phyloP scores from a whole-genome alignment of 2,888 invertebrate genomes.

The Sycophila texana region DNA sequence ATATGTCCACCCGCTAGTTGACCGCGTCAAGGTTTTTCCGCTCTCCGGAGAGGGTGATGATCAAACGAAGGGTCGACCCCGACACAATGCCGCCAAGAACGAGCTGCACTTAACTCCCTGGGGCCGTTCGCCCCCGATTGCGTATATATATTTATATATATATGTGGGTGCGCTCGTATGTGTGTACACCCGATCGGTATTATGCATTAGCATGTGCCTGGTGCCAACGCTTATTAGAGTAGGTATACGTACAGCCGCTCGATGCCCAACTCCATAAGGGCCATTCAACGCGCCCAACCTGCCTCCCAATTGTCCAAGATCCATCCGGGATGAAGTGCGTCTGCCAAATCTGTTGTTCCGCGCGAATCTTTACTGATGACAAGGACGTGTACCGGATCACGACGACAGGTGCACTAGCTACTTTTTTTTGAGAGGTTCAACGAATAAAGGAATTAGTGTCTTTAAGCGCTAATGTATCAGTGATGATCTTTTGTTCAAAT shows the following conservation, averaged over 20 bases:
- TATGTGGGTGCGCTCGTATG: neutral
- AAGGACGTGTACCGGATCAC: neutral
- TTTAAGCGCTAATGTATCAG: too few species aligned
- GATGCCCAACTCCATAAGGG: slow-evolving; percentile 9
- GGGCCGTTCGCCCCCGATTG: neutral
- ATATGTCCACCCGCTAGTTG: slow-evolving; percentile 53
- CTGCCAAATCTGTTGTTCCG: neutral
- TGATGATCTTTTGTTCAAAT: too few species aligned
- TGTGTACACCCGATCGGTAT: slow-evolving; percentile 72
- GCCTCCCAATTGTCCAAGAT: slow-evolving; percentile 16
- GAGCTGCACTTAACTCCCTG: slow-evolving; percentile 73
- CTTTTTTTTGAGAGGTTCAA: slow-evolving; percentile 28
- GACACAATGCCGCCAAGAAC: slow-evolving; percentile 61
- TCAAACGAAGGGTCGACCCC: slow-evolving; percentile 58
- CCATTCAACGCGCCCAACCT: slow-evolving; percentile 37
- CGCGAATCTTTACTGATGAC: neutral
- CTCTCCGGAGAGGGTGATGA: slow-evolving; percentile 39
- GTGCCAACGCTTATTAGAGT: slow-evolving; percentile 72
- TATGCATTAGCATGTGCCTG: slow-evolving; percentile 75
- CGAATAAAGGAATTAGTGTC: slow-evolving; percentile 10
- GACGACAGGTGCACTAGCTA: slow-evolving; percentile 32
- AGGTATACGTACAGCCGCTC: neutral
- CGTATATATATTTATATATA: slow-evolving; percentile 59
- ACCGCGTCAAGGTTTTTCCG: slow-evolving; percentile 56
- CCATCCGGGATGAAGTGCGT: slow-evolving; percentile 41